phyloP scores from a whole-genome alignment of 2,113 vertebrate species.

The Morone chrysops region DNA sequence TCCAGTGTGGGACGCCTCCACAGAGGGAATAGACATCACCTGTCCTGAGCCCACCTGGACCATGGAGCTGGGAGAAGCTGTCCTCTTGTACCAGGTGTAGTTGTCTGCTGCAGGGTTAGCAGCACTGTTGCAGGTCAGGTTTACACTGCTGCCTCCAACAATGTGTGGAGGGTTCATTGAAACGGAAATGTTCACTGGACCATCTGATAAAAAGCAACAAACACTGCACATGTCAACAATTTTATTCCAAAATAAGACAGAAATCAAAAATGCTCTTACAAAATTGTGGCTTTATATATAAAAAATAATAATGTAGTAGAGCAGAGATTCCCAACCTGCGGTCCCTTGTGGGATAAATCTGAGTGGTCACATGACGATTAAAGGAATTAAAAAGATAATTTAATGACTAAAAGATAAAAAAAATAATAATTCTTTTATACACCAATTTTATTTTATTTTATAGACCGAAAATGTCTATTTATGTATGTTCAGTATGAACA shows the following conservation, averaged over 20 bases:
- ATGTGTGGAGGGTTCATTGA: conserved; percentile 19
- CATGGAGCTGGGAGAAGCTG: not conserved
- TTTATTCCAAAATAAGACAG: not conserved
- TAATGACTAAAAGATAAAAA: not conserved
- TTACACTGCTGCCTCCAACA: conserved; percentile 51
- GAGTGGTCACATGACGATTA: no score
- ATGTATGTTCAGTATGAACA: no score
- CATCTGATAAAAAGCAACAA: conserved; percentile 44
- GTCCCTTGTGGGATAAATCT: no score
- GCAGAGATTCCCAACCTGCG: not conserved
- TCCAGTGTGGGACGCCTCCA: conserved; percentile 46
- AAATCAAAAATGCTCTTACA: not conserved
- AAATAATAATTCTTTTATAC: not conserved
- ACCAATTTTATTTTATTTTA: not conserved
- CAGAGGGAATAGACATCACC: conserved; percentile 50
- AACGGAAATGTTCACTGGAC: conserved; percentile 58
- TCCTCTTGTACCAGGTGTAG: conserved; percentile 70
- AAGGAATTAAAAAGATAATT: not conserved
- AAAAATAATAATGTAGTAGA: not conserved
- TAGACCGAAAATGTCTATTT: no score
- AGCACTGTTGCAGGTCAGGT: conserved; percentile 62
- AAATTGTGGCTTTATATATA: not conserved
- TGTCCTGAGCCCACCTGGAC: conserved; percentile 58
- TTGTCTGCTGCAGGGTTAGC: conserved; percentile 62
- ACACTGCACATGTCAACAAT: not conserved